These are phyloP conservation scores for Ernsta delagoae DNA, from an alignment of 2,888 invertebrate species.

Conservation along the genomic window DNA sequence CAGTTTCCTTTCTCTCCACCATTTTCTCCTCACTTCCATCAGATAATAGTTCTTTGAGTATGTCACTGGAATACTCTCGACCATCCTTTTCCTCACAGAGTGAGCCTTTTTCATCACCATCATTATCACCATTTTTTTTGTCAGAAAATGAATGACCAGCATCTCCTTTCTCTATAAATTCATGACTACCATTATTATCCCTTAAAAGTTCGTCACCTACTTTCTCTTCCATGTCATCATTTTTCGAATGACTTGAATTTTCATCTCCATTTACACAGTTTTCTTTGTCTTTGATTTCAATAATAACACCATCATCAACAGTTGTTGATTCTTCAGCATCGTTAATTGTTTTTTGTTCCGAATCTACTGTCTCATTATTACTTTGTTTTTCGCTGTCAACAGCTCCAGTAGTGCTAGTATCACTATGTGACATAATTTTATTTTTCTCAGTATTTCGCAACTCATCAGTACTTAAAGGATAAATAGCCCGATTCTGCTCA, in stretches of 20 bases:
- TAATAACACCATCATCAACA: neutral
- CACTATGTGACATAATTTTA: neutral
- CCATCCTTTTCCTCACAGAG: neutral
- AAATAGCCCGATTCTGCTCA: conserved; percentile 25
- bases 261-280: conserved; percentile 25
- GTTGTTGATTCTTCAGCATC: neutral
- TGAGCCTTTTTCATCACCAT: conserved; percentile 29
- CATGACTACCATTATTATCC: conserved; percentile 25
- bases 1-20: neutral
- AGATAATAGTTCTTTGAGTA: conserved; percentile 66
- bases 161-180: neutral
- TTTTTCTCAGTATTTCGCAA: neutral
- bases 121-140: conserved; percentile 46
- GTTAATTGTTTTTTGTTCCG: conserved; percentile 5
- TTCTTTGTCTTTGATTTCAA: conserved; percentile 30
- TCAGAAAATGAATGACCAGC: neutral
- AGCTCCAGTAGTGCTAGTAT: neutral
- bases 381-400: conserved; percentile 22
- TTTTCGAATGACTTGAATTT: conserved; percentile 5
- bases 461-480: neutral
- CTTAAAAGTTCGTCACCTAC: conserved; percentile 40
- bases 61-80: conserved; percentile 46
- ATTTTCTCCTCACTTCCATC: conserved; percentile 48
- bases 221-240: conserved; percentile 19
- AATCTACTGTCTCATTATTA: conserved; percentile 1